These are phyloP conservation scores for Mimachlamys varia DNA, from an alignment of 2,888 invertebrate genomes.

Conservation along the genomic window DNA sequence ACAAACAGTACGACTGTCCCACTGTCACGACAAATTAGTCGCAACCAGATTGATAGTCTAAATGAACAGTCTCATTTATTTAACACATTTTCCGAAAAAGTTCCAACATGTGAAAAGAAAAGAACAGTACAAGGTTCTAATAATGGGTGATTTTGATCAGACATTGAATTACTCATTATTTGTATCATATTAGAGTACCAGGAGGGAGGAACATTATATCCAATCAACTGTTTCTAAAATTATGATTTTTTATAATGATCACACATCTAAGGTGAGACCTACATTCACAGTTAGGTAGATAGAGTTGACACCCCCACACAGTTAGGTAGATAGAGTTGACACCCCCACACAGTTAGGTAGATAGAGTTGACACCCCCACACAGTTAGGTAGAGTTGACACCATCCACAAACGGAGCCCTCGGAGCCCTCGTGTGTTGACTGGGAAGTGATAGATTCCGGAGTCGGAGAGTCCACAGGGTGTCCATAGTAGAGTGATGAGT, in stretches of 20 bases:
- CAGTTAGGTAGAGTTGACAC: constrained; percentile 8
- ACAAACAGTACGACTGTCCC: not conserved
- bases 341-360: not conserved
- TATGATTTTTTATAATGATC: not conserved
- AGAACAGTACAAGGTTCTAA: too few species aligned
- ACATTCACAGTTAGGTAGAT: not conserved
- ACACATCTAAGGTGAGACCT: not conserved
- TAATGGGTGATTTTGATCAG: not conserved
- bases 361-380: not conserved
- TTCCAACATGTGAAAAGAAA: too few species aligned
- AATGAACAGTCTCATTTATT: too few species aligned
- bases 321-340: not conserved
- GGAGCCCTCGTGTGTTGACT: not conserved
- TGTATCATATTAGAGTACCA: not conserved
- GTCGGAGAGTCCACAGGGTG: constrained; percentile 17
- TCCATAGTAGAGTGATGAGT: not conserved
- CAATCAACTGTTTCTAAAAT: not conserved
- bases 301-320: not conserved
- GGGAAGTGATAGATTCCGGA: not conserved
- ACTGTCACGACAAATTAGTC: not conserved
- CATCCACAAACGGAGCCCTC: too few species aligned
- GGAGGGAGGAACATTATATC: not conserved
- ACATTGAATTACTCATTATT: not conserved
- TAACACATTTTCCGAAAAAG: too few species aligned
- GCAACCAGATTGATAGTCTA: too few species aligned